Evolutionary conservation across 1,140 invertebrate species (phyloP).

Genomic region (Bombus superbus): DNA sequence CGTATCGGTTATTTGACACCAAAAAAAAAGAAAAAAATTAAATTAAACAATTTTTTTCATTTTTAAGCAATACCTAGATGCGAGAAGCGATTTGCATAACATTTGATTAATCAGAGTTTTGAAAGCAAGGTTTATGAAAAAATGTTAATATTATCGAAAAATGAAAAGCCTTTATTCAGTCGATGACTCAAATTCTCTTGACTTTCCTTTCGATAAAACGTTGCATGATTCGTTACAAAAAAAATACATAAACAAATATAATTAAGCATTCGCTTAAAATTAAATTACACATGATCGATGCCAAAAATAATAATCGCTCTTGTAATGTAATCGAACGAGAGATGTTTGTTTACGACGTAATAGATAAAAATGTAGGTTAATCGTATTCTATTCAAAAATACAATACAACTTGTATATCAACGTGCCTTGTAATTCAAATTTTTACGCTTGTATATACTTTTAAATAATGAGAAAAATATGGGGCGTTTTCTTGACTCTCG

Average conservation of each 20-base stretch:
- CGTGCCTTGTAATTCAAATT: too few species aligned
- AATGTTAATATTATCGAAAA: not conserved
- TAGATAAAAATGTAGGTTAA: not conserved
- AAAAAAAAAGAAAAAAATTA: not conserved
- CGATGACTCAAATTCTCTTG: not conserved
- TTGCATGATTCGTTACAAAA: not conserved
- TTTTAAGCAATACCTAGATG: not conserved
- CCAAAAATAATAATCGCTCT: not conserved
- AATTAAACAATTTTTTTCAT: not conserved
- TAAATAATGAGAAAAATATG: not conserved
- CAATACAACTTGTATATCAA: not conserved
- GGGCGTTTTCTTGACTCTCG: not conserved
- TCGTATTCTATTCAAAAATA: not conserved
- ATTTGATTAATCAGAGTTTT: not conserved
- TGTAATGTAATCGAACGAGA: not conserved
- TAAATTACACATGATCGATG: not conserved
- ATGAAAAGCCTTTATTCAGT: not conserved
- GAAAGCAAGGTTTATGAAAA: not conserved
- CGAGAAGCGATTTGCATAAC: constrained; percentile 16
- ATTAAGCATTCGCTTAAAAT: not conserved
- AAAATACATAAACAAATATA: not conserved
- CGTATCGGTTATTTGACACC: too few species aligned
- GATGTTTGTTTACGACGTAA: not conserved
- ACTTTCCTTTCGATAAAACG: not conserved
- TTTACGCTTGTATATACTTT: not conserved